Conservation (phyloP, 2,113 vertebrate genomes). For the Pomatostomus ruficeps region DNA sequence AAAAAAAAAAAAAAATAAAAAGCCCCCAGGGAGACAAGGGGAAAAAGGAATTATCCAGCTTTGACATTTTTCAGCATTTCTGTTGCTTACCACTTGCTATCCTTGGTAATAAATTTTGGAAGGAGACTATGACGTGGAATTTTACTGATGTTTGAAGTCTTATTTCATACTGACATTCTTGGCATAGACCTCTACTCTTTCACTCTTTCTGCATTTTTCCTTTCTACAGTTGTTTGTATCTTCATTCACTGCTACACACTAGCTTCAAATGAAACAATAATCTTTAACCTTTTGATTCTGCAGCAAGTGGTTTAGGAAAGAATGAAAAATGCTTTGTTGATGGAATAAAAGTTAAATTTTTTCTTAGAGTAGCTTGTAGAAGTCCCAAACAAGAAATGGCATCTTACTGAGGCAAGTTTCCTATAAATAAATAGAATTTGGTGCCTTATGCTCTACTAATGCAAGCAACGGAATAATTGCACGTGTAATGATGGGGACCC, state of each 20-base stretch:
- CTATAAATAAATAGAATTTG: not conserved
- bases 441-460: not conserved
- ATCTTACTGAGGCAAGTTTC: not conserved
- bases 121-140: not conserved
- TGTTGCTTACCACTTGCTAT: not conserved
- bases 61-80: not conserved
- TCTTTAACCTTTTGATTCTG: not conserved
- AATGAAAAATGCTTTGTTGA: not conserved
- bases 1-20: not conserved
- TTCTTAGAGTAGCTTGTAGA: not conserved
- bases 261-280: not conserved
- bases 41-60: not conserved
- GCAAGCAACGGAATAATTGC: not conserved
- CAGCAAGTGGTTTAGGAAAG: not conserved
- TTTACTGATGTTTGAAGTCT: not conserved
- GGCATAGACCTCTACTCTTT: not conserved
- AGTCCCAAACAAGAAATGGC: not conserved
- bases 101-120: not conserved
- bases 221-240: not conserved
- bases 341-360: not conserved
- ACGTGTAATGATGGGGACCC: not conserved
- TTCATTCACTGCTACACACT: not conserved
- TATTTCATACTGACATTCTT: not conserved
- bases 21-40: not conserved
- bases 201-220: not conserved